A percentile compares a stretch with the other conserved stretches of the same genome.
These are phyloP conservation scores for Drosophila lini DNA, from an alignment of 1,140 invertebrate genomes.

Conservation along the genomic window DNA sequence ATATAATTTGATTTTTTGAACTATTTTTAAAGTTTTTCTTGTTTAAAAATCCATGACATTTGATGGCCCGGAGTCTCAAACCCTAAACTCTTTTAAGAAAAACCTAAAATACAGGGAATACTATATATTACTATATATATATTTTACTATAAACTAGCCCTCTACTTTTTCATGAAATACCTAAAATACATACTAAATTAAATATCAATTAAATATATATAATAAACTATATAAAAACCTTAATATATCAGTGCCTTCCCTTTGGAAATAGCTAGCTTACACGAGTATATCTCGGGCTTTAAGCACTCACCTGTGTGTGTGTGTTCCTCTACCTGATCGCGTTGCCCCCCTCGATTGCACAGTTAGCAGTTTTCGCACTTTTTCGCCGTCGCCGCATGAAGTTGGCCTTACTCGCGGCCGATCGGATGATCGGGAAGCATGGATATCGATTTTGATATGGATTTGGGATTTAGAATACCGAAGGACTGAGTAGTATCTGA, in stretches of 20 bases:
- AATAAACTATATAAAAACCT: background rate
- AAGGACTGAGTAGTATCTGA: background rate
- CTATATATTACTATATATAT: too few species aligned
- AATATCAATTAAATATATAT: too few species aligned
- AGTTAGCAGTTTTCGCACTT: slow-evolving; percentile 37
- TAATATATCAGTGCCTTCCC: background rate
- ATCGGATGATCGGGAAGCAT: slow-evolving; percentile 26
- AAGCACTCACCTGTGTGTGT: slow-evolving; percentile 24
- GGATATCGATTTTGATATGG: background rate
- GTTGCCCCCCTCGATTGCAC: slow-evolving; percentile 21
- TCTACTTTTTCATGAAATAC: too few species aligned
- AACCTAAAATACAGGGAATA: too few species aligned
- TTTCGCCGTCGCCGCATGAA: slow-evolving; percentile 22
- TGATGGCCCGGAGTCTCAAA: too few species aligned
- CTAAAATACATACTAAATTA: too few species aligned
- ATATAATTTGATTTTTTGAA: background rate
- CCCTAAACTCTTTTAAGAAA: too few species aligned
- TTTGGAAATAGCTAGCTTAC: background rate
- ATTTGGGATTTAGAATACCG: background rate
- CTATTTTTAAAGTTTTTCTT: background rate
- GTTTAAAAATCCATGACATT: too few species aligned
- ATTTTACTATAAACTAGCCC: too few species aligned
- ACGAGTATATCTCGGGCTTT: background rate
- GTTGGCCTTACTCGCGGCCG: slow-evolving; percentile 13
- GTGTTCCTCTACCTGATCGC: slow-evolving; percentile 25